phyloP scores from a whole-genome alignment of 2,888 invertebrate species.

The Tachystola acroxantha region DNA sequence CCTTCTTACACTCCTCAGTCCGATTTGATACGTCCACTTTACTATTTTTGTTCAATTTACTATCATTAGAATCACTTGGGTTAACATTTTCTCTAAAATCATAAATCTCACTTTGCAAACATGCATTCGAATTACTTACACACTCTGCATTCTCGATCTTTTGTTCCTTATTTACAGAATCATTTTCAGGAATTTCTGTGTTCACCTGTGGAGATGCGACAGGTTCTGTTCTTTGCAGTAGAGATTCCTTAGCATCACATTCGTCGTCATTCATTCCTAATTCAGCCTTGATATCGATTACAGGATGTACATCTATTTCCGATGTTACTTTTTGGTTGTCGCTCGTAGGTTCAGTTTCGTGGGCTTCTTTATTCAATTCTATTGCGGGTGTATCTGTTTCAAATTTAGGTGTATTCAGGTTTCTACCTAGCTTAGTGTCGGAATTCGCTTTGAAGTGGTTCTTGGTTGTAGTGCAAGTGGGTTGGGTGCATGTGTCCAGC shows the following conservation, averaged over 20 bases:
- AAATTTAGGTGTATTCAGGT: slow-evolving; percentile 43
- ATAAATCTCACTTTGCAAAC: slow-evolving; percentile 65
- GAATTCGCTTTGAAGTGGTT: slow-evolving; percentile 34
- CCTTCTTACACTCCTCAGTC: slow-evolving; percentile 59
- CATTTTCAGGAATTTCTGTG: slow-evolving; percentile 32
- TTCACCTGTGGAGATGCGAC: slow-evolving; percentile 28
- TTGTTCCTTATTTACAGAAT: slow-evolving; percentile 44
- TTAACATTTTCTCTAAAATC: slow-evolving; percentile 75
- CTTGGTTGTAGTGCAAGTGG: slow-evolving; percentile 47
- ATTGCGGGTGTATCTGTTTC: slow-evolving; percentile 39
- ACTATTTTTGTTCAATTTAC: slow-evolving; percentile 55
- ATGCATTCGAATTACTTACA: slow-evolving; percentile 51
- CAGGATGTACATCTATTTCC: slow-evolving; percentile 28
- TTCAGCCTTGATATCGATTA: slow-evolving; percentile 34
- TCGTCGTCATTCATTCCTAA: slow-evolving; percentile 34
- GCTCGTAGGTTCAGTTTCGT: slow-evolving; percentile 39
- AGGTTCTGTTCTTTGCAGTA: slow-evolving; percentile 36
- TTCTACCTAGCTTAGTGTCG: slow-evolving; percentile 48
- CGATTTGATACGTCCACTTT: slow-evolving; percentile 53
- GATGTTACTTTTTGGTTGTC: slow-evolving; percentile 32
- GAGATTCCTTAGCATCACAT: slow-evolving; percentile 64
- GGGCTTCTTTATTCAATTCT: slow-evolving; percentile 36
- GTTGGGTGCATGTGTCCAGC: slow-evolving; percentile 45
- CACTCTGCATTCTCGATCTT: slow-evolving; percentile 39
- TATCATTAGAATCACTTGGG: slow-evolving; percentile 64